Base-by-base conservation (phyloP, 2,113 vertebrate genomes). In the Percopsis transmontana region DNA sequence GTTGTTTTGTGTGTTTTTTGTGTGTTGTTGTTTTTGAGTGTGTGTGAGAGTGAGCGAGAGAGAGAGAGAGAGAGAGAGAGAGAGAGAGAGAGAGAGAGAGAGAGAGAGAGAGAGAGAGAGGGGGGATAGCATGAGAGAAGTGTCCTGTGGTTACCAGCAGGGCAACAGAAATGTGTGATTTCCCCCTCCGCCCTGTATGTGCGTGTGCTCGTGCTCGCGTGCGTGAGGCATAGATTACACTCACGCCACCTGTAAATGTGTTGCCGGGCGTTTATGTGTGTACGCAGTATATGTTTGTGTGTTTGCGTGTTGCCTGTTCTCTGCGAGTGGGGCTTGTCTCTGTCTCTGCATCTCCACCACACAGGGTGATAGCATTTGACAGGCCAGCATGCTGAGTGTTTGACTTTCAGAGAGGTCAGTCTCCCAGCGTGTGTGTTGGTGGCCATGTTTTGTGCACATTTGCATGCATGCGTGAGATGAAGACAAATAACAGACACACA, bases 381-480 rank as follows among this genome's bases (percentile, higher is more conserved):
- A 83, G 58, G 52, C 10, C 24, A 21, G 55, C 76, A 63, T 57
- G 42, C 57, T 62, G 77, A 5, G 61, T 72, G 56, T 72, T 70
- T 81, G 70, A 81, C 78, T 74, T 72, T 75, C 61, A 61, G 54
- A 54, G 41, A 75, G 78, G 72, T 79, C 62, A 69, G 14, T 12
- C n/a, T n/a, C 15, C 23, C 50, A 62, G 74, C 62, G 66, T 69
- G 56, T 62, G 19, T 69, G 39, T 48, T 47, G 47, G 59, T 54
- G 33, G 3, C 9, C 12, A 38, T 20, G 19, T 23, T 18, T 44
- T 19, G 53, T 62, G 27, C 38, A 33, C 68, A 16, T 60, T 40
- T 45, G 55, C 41, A 50, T 47, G 53, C 24, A n/a, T n/a, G n/a
- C n/a, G n/a, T n/a, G n/a, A n/a, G n/a, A n/a, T n/a, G n/a, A n/a